These are phyloP conservation scores for Eucera pruinosa DNA, from an alignment of 2,888 invertebrate genomes.

Conservation along the genomic window DNA sequence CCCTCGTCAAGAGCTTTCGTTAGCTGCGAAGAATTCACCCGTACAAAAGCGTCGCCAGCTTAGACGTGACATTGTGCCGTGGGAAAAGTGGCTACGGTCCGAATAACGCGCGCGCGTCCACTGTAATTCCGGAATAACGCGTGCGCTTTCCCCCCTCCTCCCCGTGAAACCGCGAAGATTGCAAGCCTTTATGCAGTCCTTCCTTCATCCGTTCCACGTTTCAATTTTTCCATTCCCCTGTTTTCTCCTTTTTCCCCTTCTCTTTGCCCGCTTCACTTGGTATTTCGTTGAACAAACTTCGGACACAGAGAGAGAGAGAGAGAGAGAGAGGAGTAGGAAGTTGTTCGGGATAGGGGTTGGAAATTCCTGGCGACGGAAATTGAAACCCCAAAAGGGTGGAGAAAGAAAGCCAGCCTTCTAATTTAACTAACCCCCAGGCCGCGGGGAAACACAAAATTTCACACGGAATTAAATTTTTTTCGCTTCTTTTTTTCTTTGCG, in stretches of 20 bases:
- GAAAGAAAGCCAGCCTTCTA: too few species aligned
- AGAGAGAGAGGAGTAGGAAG: too few species aligned
- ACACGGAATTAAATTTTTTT: too few species aligned
- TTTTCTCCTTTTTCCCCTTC: not conserved
- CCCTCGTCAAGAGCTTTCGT: conserved; percentile 46
- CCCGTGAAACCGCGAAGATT: conserved; percentile 15
- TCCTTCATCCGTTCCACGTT: conserved; percentile 1
- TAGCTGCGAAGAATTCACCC: conserved; percentile 34
- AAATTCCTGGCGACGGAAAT: too few species aligned
- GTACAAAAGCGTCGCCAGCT: conserved; percentile 40
- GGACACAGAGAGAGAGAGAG: too few species aligned
- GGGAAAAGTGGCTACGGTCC: conserved; percentile 35
- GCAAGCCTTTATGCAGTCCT: conserved; percentile 14
- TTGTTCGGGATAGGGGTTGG: too few species aligned
- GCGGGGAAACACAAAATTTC: too few species aligned
- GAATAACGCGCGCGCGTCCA: conserved; percentile 42
- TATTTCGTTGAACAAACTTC: conserved; percentile 1
- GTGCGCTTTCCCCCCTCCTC: too few species aligned
- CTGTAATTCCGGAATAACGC: conserved; percentile 49
- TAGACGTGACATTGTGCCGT: conserved; percentile 46
- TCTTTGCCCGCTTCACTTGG: not conserved
- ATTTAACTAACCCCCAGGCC: too few species aligned
- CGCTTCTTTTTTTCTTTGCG: too few species aligned
- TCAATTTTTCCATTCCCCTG: not conserved
- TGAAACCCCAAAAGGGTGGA: too few species aligned